Conservation (phyloP, 1,140 invertebrate species). For the Tribolium madens region DNA sequence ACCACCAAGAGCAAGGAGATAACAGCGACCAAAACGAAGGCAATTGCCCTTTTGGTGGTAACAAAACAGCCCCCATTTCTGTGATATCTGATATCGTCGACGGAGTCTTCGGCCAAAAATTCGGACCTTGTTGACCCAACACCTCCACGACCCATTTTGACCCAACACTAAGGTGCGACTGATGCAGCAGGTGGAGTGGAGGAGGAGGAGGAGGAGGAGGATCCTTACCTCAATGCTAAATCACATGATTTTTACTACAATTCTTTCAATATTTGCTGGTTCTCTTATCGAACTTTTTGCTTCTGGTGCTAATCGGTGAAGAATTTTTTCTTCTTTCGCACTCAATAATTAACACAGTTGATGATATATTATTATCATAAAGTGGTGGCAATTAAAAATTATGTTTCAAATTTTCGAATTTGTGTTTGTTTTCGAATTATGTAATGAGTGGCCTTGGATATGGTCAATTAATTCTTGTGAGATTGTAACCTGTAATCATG, state of each 20-base stretch:
- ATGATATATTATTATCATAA: too few relatives aligned
- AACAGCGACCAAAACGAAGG: slow-evolving; percentile 58
- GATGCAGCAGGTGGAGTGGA: slow-evolving; percentile 33
- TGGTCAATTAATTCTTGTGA: slow-evolving; percentile 42
- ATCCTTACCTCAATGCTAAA: slow-evolving; percentile 15
- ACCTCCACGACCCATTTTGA: slow-evolving; percentile 47
- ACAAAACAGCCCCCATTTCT: slow-evolving; percentile 62
- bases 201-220: too few relatives aligned
- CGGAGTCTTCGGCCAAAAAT: slow-evolving; percentile 57
- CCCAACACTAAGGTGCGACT: neutral
- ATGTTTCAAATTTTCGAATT: neutral
- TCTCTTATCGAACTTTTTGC: slow-evolving; percentile 42
- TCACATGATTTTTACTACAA: slow-evolving; percentile 41
- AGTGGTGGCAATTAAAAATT: neutral
- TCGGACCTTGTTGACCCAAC: slow-evolving; percentile 55
- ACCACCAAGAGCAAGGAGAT: slow-evolving; percentile 54
- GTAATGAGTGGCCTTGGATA: slow-evolving; percentile 24
- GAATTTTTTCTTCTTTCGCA: too few relatives aligned
- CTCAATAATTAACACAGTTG: neutral
- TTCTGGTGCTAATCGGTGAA: slow-evolving; percentile 6
- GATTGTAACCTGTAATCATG: slow-evolving; percentile 26
- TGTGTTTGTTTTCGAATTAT: too few relatives aligned
- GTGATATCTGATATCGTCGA: slow-evolving; percentile 54
- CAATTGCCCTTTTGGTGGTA: slow-evolving; percentile 61
- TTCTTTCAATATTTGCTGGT: slow-evolving; percentile 41